Conservation (phyloP, 2,888 invertebrate species). For the Cremastobaeus sp. region DNA sequence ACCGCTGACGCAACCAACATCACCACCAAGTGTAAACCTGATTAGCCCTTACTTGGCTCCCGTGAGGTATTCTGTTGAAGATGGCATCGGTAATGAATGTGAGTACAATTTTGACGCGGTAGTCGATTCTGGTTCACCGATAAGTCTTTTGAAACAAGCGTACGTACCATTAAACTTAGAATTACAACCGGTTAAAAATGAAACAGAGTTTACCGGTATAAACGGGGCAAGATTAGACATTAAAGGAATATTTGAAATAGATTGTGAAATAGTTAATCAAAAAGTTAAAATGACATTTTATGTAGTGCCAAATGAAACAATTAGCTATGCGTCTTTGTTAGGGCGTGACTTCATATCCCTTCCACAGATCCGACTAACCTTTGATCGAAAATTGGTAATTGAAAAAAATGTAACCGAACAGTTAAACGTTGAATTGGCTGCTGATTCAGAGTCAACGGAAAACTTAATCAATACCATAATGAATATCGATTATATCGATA, state of each 20-base stretch:
- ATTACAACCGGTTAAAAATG: neutral
- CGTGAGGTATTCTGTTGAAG: neutral
- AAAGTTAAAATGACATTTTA: constrained; percentile 6
- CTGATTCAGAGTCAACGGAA: neutral
- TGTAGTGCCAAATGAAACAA: constrained; percentile 21
- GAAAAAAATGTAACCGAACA: constrained; percentile 11
- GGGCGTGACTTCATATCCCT: constrained; percentile 18
- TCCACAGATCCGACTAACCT: neutral
- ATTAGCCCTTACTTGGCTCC: neutral
- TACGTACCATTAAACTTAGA: neutral
- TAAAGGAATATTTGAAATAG: neutral
- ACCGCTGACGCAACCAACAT: neutral
- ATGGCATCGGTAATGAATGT: neutral
- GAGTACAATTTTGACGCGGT: neutral
- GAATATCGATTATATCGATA: constrained; percentile 13
- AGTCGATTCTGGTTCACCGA: constrained; percentile 14
- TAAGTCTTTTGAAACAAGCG: constrained; percentile 6
- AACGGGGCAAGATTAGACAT: constrained; percentile 7
- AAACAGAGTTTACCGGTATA: constrained; percentile 4
- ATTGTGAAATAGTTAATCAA: neutral
- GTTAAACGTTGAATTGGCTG: no score
- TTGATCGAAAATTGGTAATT: neutral
- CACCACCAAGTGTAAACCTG: constrained; percentile 3
- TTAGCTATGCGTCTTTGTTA: constrained; percentile 13
- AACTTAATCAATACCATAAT: constrained; percentile 9